Base-by-base conservation (phyloP, 2,888 invertebrate species). In the Zele albiditarsus region DNA sequence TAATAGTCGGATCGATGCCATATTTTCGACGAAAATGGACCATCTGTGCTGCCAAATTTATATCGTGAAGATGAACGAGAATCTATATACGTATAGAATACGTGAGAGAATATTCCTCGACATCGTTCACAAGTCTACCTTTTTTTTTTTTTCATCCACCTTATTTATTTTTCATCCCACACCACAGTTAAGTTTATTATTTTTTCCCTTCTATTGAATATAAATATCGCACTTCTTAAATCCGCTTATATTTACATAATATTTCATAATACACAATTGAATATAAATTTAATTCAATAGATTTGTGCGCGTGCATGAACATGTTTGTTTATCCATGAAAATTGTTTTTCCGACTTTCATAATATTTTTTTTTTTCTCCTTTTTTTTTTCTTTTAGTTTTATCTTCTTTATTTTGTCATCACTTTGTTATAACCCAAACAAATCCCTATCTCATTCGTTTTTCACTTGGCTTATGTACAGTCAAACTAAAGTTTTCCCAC, bases 1-100 rank as follows among this genome's bases (percentile, higher is more conserved):
- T 75, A 46, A 69, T 20, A 65, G 67, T 57, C 46, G 62, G 65
- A 42, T 66, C 57, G 63, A 53, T 67, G 69, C 66, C 53, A 70
- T 73, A 73, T 76, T 70, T 79, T 74, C 70, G 67, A 42, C 60
- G 76, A 79, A 79, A 80, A 79, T 78, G 69, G 79, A 58, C 78
- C 79, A 80, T 80, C 79, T 80, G 79, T 69, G 33, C 58, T 57
- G 38, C 27, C 14, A 31, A 66, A 25, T 80, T 75, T 74, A 76
- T 72, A 31, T 57, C 31, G 71, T 42, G n/a, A 63, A 65, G 49
- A 62, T 38, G 62, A 69, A 71, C 28, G 75, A 72, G 53, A 67
- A 57, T 49, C 57, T 72, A 75, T 72, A 16, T n/a, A 10, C 8
- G 8, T 20, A 20, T 65, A 62, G 46, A 70, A 75, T 70, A 58